Conservation (phyloP, 2,888 invertebrate species). For the Neoascia interrupta region DNA sequence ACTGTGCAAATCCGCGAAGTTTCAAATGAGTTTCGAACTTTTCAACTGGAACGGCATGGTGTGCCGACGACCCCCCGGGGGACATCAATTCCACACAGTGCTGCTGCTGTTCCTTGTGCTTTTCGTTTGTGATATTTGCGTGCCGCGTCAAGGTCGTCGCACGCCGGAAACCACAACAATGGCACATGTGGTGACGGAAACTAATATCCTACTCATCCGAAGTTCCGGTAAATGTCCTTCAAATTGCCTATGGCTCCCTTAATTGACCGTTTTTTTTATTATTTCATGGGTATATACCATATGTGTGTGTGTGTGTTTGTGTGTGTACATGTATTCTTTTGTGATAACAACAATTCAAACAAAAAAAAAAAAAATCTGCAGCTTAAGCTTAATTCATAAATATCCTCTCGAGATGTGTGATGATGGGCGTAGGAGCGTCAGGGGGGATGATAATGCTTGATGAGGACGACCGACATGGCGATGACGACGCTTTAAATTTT, state of each 20-base stretch:
- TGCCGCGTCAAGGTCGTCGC: conserved; percentile 55
- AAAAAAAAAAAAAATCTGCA: conserved; percentile 18
- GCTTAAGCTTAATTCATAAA: conserved; percentile 47
- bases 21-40: conserved; percentile 52
- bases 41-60: conserved; percentile 43
- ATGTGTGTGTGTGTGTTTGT: too few relatives aligned
- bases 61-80: too few relatives aligned
- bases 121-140: conserved; percentile 56
- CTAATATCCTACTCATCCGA: conserved; percentile 64
- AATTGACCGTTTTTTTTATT: conserved; percentile 24
- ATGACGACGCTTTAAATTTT: conserved; percentile 26
- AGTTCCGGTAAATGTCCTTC: conserved; percentile 67
- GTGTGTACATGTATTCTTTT: conserved; percentile 28
- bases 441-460: too few relatives aligned
- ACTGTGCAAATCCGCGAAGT: conserved; percentile 51
- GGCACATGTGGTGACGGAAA: conserved; percentile 68
- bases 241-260: too few relatives aligned
- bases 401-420: conserved; percentile 54
- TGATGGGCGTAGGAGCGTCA: conserved; percentile 15
- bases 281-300: conserved; percentile 43
- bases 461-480: neutral
- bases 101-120: conserved; percentile 42
- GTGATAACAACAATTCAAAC: conserved; percentile 52
- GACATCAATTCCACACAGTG: conserved; percentile 41
- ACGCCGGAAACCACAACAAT: conserved; percentile 65